phyloP scores from a whole-genome alignment of 2,113 vertebrate genomes.

The Sinocyclocheilus anshuiensis region DNA sequence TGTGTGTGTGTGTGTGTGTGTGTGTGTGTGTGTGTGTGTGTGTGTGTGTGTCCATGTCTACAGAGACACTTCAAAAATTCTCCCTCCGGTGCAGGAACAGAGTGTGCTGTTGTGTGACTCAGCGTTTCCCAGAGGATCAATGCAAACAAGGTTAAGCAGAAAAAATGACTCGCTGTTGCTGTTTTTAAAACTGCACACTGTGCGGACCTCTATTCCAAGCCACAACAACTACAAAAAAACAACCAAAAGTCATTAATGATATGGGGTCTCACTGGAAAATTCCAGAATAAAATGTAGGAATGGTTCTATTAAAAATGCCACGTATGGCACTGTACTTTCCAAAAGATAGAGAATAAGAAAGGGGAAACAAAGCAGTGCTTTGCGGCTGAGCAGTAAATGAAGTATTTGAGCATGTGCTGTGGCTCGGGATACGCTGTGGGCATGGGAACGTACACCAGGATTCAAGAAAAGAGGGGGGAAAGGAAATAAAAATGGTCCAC shows the following conservation, averaged over 20 bases:
- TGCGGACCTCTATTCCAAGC: constrained; percentile 42
- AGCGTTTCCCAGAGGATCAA: constrained; percentile 12
- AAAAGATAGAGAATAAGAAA: constrained; percentile 4
- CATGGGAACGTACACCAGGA: constrained; percentile 39
- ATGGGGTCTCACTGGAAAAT: constrained; percentile 50
- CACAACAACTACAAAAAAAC: constrained; percentile 44
- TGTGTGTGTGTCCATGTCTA: not conserved
- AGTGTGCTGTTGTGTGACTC: not conserved
- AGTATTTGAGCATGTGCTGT: constrained; percentile 30
- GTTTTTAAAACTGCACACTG: constrained; percentile 15
- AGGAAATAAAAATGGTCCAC: constrained; percentile 30
- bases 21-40: not conserved
- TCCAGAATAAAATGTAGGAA: constrained; percentile 20
- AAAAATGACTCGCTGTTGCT: not conserved
- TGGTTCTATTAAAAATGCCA: constrained; percentile 46
- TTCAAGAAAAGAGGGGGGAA: constrained; percentile 32
- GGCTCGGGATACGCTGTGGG: constrained; percentile 17
- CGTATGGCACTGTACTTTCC: not conserved
- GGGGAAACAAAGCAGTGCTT: constrained; percentile 31
- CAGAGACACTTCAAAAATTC: not conserved
- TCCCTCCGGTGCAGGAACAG: not conserved
- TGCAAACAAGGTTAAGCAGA: not conserved
- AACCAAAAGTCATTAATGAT: constrained; percentile 52
- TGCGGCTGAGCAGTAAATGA: constrained; percentile 40
- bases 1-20: too few species aligned